phyloP scores from a whole-genome alignment of 1,140 invertebrate genomes.

The Calephelis virginiensis region DNA sequence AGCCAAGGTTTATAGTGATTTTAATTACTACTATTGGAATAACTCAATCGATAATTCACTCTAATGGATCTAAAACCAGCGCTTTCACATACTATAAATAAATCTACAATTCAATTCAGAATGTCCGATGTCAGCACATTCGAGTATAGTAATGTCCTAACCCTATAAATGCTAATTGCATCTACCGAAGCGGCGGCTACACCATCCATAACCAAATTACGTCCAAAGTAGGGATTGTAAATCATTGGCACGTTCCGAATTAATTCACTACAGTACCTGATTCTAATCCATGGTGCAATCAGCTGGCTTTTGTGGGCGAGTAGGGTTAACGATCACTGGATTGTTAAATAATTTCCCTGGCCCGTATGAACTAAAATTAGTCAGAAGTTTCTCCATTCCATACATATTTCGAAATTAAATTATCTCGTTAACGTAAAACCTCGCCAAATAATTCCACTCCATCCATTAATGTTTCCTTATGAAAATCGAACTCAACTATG shows the following conservation, averaged over 20 bases:
- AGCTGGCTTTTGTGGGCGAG: slow-evolving; percentile 44
- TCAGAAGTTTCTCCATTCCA: not conserved
- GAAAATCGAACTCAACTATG: too few relatives aligned
- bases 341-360: slow-evolving; percentile 31
- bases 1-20: too few relatives aligned
- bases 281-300: slow-evolving; percentile 46
- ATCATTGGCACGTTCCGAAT: slow-evolving; percentile 66
- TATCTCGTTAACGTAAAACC: too few relatives aligned
- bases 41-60: not conserved
- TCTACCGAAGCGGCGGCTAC: slow-evolving; percentile 34
- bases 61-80: not conserved
- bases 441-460: too few relatives aligned
- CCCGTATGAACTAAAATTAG: slow-evolving; percentile 1
- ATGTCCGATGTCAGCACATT: slow-evolving; percentile 23
- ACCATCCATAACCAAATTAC: slow-evolving; percentile 56
- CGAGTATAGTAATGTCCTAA: slow-evolving; percentile 32
- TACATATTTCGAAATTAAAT: too few relatives aligned
- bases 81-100: slow-evolving; percentile 10
- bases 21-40: too few relatives aligned
- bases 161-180: slow-evolving; percentile 43
- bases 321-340: slow-evolving; percentile 36
- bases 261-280: slow-evolving; percentile 60
- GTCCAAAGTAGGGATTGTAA: slow-evolving; percentile 52
- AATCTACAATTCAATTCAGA: slow-evolving; percentile 14
- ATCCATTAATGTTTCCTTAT: too few relatives aligned